Evolutionary conservation across 1,140 invertebrate genomes (phyloP), one percentile per base, ranked within the genome.

Genomic region (Hyles euphorbiae): DNA sequence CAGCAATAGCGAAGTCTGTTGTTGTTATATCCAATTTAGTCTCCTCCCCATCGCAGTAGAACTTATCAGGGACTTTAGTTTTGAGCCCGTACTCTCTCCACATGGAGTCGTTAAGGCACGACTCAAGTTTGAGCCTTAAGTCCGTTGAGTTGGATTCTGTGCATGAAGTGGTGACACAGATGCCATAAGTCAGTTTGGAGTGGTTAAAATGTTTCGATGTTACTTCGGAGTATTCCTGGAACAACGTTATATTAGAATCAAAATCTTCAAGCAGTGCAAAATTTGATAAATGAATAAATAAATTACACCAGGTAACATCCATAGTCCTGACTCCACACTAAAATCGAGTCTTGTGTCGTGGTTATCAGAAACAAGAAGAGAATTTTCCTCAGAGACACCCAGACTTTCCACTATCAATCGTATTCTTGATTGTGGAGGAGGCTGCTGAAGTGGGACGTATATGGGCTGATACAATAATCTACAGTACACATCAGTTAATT

Each of bases 141-240:
- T 67, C 61, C 40, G 44, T 32, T 6, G 60, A 54, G 51, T 66
- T 64, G 44, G 63, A 45, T 9, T 70, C 22, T 43, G 22, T 34
- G 53, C 79, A 84, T 6, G 65, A 69, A 10, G 70, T 52, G 3
- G 68, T 66, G 5, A 79, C 56, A 54, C 79, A 81, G 1, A 84
- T 48, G 0, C 79, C 73, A 43, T 72, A 60, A 56, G 66, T 54
- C 33, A 83, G 34, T 58, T 61, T 51, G 9, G 74, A 61, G 36
- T 75, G 76, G 59, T 83, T 77, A 54, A 64, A 81, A 57, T 79
- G 77, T 33, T 46, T 67, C 34, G 51, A 34, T 33, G 6, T 63
- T 10, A 68, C 58, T 10, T 66, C 58, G 2, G 81, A 81, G 61
- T 78, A 81, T 63, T 74, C 68, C 76, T 80, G 66, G 40, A 78